Conservation (phyloP, 2,113 vertebrate species). For the Hemiprocne comata region DNA sequence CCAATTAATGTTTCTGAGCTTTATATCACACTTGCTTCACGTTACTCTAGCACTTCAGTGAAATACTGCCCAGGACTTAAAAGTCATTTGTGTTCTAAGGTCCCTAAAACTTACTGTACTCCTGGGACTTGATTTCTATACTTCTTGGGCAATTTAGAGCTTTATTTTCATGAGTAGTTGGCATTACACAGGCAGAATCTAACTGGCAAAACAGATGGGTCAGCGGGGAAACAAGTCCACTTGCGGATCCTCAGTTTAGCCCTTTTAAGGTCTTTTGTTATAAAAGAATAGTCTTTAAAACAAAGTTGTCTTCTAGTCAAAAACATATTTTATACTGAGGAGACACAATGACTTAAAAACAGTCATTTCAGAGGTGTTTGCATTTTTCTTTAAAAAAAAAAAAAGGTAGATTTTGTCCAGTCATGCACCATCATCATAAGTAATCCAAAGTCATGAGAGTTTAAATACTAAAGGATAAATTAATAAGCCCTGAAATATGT, state of each 20-base stretch:
- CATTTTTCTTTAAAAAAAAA: not conserved
- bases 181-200: not conserved
- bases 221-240: not conserved
- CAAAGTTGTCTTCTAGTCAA: not conserved
- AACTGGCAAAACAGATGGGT: not conserved
- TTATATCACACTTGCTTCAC: not conserved
- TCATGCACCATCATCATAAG: not conserved
- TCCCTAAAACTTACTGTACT: not conserved
- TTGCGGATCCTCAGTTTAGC: not conserved
- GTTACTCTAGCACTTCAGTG: not conserved
- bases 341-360: not conserved
- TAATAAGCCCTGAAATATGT: not conserved
- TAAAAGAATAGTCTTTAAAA: not conserved
- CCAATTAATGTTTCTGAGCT: not conserved
- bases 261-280: not conserved
- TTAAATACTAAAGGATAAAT: not conserved
- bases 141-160: not conserved
- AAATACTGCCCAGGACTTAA: not conserved
- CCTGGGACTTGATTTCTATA: not conserved
- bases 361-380: not conserved
- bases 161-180: not conserved
- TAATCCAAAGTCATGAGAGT: fast-evolving
- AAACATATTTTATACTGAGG: not conserved
- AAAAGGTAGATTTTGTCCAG: not conserved
- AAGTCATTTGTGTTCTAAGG: not conserved